Evolutionary conservation across 2,113 vertebrate species (phyloP).

Genomic region (Rattus rattus): DNA sequence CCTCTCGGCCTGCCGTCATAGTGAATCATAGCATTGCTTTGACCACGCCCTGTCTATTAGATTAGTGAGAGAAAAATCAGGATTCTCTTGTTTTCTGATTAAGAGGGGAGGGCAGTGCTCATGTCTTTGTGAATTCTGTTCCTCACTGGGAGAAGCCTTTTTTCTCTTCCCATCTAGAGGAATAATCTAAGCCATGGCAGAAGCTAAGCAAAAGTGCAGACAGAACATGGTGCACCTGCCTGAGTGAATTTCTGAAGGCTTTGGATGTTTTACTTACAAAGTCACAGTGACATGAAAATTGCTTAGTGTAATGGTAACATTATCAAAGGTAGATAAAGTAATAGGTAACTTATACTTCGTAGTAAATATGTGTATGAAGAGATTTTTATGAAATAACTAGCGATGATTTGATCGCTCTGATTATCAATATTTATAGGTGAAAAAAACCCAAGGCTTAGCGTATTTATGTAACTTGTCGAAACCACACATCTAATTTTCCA

Average conservation of each 20-base stretch:
- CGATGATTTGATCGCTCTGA: neutral
- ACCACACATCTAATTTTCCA: neutral
- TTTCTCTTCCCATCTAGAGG: neutral
- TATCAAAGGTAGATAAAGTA: neutral
- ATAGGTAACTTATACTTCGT: neutral
- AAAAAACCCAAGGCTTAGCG: neutral
- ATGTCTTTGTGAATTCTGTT: neutral
- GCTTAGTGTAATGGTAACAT: neutral
- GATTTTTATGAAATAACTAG: neutral
- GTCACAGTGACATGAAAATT: neutral
- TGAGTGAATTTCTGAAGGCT: neutral
- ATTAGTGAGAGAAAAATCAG: neutral
- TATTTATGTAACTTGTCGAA: slow-evolving; percentile 1
- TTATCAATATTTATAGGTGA: slow-evolving; percentile 28
- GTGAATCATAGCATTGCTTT: neutral
- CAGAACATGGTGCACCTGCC: neutral
- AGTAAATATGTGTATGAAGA: slow-evolving; percentile 15
- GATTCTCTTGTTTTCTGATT: neutral
- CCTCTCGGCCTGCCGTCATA: neutral
- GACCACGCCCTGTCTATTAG: neutral
- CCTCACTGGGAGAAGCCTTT: neutral
- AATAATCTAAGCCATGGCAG: neutral
- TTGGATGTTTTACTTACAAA: neutral
- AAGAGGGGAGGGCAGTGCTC: neutral
- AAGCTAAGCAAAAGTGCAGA: neutral